Conservation (phyloP, 2,797 vertebrate genomes). For the Dicrostonyx torquatus region DNA sequence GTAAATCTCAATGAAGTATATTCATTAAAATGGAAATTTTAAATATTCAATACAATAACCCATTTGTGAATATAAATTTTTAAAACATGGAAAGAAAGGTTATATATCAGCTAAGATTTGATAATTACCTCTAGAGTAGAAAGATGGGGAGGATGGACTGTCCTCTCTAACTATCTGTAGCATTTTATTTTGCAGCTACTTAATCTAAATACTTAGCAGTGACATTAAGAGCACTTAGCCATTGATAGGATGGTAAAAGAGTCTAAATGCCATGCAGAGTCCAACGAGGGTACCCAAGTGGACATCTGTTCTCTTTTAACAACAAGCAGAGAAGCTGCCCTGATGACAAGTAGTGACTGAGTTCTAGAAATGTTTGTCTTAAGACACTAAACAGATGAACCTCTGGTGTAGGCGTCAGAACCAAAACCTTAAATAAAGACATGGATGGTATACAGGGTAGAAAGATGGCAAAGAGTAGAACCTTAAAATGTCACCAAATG, state of each 20-base stretch:
- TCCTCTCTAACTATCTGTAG: not conserved
- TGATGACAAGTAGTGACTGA: not conserved
- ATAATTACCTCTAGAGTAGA: not conserved
- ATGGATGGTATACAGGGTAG: fast-evolving
- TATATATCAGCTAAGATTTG: not conserved
- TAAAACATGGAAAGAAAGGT: conserved; percentile 11
- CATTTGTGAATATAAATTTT: not conserved
- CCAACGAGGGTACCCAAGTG: not conserved
- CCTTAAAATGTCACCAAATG: not conserved
- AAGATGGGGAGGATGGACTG: not conserved
- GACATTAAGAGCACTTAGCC: not conserved
- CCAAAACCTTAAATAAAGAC: not conserved
- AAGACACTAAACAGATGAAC: not conserved
- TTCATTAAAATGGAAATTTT: not conserved
- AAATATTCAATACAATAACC: conserved; percentile 22
- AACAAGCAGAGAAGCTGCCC: not conserved
- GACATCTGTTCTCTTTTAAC: not conserved
- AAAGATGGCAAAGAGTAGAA: not conserved
- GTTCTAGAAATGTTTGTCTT: not conserved
- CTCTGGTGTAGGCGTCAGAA: not conserved
- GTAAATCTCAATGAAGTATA: conserved; percentile 5
- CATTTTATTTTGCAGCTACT: not conserved
- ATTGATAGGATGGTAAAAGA: not conserved
- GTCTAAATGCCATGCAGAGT: not conserved
- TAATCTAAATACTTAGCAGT: not conserved